These are phyloP conservation scores for Drosophila ficusphila DNA, from an alignment of 1,140 invertebrate genomes.

Conservation along the genomic window DNA sequence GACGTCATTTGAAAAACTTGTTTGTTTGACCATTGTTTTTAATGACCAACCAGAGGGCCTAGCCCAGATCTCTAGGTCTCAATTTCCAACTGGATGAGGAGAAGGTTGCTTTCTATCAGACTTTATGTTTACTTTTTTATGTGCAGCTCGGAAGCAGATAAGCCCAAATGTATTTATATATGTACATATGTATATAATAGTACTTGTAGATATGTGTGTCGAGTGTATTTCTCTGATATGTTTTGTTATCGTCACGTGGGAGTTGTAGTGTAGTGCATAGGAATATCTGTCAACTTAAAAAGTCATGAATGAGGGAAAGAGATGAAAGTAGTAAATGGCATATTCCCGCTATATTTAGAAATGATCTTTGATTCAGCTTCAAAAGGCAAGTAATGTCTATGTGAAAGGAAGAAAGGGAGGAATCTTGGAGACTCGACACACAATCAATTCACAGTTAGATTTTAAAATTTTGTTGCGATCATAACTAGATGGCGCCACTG, in stretches of 20 bases:
- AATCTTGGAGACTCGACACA: background rate
- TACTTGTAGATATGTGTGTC: background rate
- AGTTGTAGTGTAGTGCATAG: conserved; percentile 4
- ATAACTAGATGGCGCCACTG: background rate
- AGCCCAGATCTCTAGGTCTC: conserved; percentile 23
- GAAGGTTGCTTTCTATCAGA: conserved; percentile 30
- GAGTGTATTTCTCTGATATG: conserved; percentile 36
- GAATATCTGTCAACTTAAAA: conserved; percentile 21
- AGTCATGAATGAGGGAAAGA: conserved; percentile 1
- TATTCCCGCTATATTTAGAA: conserved; percentile 44
- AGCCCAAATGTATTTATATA: conserved; percentile 14
- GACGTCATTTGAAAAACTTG: conserved; percentile 77
- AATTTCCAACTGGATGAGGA: conserved; percentile 24
- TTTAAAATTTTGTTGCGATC: background rate
- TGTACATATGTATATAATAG: conserved; percentile 1
- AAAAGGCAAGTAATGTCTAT: background rate
- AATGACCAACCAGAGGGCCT: conserved; percentile 19
- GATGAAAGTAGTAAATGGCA: conserved; percentile 11
- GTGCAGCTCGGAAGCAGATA: conserved; percentile 35
- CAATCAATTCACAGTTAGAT: conserved; percentile 21
- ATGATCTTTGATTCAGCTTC: conserved; percentile 22
- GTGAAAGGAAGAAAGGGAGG: background rate
- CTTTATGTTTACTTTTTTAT: conserved; percentile 47
- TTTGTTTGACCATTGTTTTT: conserved; percentile 66
- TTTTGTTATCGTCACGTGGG: conserved; percentile 67